Percentiles rank a stretch among this genome's conserved stretches.
Conservation (phyloP, 2,797 vertebrate species). For the Pangasius larnaudii region DNA sequence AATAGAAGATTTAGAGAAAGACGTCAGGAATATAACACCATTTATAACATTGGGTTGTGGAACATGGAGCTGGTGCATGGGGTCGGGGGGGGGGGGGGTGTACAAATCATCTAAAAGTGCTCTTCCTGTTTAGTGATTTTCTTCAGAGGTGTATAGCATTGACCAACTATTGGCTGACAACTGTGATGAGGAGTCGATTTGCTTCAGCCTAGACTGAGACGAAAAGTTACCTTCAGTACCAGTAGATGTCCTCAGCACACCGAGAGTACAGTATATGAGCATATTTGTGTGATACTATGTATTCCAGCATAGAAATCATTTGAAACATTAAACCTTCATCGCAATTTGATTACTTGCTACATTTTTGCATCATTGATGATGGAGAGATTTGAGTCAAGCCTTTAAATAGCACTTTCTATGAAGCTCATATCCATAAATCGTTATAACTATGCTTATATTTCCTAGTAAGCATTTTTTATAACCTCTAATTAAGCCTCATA, state of each 20-base stretch:
- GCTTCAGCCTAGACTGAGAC: conserved; percentile 27
- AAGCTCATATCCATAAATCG: not conserved
- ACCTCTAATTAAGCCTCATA: not conserved
- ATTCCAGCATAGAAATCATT: not conserved
- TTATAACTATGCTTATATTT: not conserved
- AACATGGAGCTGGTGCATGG: conserved; percentile 4
- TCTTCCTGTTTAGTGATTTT: conserved; percentile 44
- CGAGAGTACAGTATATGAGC: conserved; percentile 46
- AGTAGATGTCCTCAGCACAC: conserved; percentile 73
- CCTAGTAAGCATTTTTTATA: not conserved
- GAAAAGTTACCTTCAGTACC: conserved; percentile 42
- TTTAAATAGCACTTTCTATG: not conserved
- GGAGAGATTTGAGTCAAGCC: not conserved
- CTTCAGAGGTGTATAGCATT: conserved; percentile 42
- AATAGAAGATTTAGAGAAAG: conserved; percentile 37
- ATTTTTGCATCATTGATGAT: not conserved
- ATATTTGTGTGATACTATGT: too few relatives aligned
- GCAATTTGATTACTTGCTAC: not conserved
- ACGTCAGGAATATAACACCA: conserved; percentile 47
- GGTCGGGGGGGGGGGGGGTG: not conserved
- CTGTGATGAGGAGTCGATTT: conserved; percentile 43
- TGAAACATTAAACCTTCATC: not conserved
- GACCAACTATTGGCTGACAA: conserved; percentile 45
- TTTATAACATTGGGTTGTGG: conserved; percentile 47
- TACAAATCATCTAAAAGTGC: conserved; percentile 52